Evolutionary conservation across 2,113 vertebrate species (phyloP).

Genomic region (Hypanus sabinus): DNA sequence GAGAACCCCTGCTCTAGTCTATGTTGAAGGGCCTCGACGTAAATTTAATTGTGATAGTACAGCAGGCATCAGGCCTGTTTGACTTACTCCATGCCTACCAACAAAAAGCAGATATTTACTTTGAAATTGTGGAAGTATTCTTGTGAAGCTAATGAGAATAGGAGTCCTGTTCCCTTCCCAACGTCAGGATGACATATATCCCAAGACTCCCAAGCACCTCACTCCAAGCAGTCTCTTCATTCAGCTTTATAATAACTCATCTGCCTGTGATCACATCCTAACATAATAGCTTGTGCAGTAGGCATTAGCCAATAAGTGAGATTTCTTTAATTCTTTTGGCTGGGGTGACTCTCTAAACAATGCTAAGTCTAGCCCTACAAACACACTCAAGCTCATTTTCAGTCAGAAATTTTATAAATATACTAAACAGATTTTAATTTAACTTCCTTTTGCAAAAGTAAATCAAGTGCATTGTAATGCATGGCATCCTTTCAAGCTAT

Average conservation of each 20-base stretch:
- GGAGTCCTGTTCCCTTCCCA: not conserved
- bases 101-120: not conserved
- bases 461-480: not conserved
- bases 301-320: no score
- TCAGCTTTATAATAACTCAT: no score
- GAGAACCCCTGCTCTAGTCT: not conserved
- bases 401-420: not conserved
- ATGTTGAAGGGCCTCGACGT: not conserved
- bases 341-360: no score
- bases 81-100: not conserved
- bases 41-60: not conserved
- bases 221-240: not conserved
- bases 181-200: not conserved
- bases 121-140: not conserved
- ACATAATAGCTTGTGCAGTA: no score
- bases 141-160: not conserved
- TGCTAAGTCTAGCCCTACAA: no score
- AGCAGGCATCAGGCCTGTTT: not conserved
- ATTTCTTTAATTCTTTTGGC: no score
- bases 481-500: not conserved
- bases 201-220: not conserved
- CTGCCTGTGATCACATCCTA: no score
- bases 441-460: not conserved
- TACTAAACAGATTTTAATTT: not conserved
- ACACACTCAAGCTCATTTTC: no score